Evolutionary conservation across 2,113 vertebrate genomes (phyloP).

Genomic region (Accipiter cooperii): DNA sequence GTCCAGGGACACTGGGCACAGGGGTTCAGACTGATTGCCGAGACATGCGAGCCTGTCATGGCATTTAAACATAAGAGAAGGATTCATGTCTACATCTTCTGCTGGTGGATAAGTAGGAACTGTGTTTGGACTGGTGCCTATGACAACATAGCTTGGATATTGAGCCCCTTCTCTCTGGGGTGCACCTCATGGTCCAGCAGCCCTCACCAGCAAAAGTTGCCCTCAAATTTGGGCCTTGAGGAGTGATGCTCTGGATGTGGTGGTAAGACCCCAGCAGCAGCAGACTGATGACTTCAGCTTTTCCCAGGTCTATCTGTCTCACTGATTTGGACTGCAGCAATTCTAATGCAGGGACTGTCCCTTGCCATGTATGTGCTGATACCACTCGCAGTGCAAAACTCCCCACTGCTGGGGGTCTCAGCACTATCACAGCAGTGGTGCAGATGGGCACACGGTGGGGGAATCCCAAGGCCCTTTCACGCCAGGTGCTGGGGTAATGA

Average conservation of each 20-base stretch:
- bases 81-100: not conserved
- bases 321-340: not conserved
- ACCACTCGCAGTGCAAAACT: not conserved
- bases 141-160: no score
- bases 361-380: not conserved
- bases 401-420: not conserved
- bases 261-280: not conserved
- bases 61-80: not conserved
- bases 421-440: not conserved
- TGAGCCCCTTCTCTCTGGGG: not conserved
- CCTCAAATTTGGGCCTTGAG: not conserved
- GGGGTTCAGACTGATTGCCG: not conserved
- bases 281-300: not conserved
- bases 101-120: not conserved
- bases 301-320: not conserved
- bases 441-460: not conserved
- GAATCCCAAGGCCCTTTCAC: not conserved
- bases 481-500: not conserved
- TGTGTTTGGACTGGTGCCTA: not conserved
- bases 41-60: accelerated
- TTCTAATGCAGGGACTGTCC: not conserved
- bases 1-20: not conserved
- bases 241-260: not conserved
- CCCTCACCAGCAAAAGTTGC: not conserved
- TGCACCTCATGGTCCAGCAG: not conserved